Base-by-base conservation (phyloP, 2,113 vertebrate species). In the Rhinichthys klamathensis region DNA sequence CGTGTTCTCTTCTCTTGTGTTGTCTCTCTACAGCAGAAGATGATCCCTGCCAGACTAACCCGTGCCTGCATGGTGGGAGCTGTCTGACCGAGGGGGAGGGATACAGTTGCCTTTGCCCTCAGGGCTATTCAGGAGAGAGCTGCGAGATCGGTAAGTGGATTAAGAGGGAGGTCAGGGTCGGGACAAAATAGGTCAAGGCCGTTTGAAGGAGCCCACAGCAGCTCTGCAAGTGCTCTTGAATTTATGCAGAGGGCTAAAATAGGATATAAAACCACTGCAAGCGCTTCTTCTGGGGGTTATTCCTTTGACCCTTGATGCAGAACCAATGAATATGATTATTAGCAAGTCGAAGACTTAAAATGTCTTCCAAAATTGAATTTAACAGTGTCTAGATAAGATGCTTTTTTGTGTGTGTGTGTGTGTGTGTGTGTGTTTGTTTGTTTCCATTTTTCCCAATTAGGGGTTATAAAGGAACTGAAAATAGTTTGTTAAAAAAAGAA, bases 91-190 rank as follows among this genome's bases (percentile, higher is more conserved):
- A 96, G 6, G 95, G 96, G 6, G 94, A 95, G 30, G 82, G 96
- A 87, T 97, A 97, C 2, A 94, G 96, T 94, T 99, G 98, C 91
- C 94, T 94, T 93, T 99, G 98, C 76, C 94, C 92, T 44, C 95
- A 93, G 83, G 98, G 98, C 16, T 99, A 96, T 92, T 94, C 95
- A 0, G 98, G 98, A 60, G 97, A 99, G 92, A 99, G 97, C 94
- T 99, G 98, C 4, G 98, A 99, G 93, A 98, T 99, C 2, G 98
- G 98, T 98, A 93, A 95, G 97, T 92, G 38, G 35, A 32, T 61
- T 49, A 72, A 75, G 27, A 85, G 38, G 25, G 49, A 54, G 89
- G 90, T 90, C 85, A 85, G 27, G 85, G 77, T 82, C 6, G 63
- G 56, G 67, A 72, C 81, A 69, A 49, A 81, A 51, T 70, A 84